Evolutionary conservation across 2,113 vertebrate genomes (phyloP).

Genomic region (Coptodon rendalli): DNA sequence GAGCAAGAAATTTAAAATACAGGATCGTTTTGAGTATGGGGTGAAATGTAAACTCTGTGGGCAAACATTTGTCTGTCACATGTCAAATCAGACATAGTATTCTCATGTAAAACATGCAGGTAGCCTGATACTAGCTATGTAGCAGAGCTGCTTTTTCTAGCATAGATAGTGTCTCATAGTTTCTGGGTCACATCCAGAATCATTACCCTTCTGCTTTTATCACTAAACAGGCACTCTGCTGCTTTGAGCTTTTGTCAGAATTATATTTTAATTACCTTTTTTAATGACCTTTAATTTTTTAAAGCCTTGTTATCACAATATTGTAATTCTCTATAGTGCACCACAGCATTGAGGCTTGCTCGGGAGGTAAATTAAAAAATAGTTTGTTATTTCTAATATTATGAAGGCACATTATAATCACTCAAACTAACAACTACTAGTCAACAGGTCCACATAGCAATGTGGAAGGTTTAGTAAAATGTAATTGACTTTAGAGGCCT

Average conservation of each 20-base stretch:
- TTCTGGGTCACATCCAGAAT: not conserved
- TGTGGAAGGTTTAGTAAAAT: not conserved
- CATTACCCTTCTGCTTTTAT: not conserved
- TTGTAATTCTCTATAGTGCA: not conserved
- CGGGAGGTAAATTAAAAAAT: not conserved
- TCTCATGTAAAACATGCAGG: not conserved
- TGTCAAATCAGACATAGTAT: not conserved
- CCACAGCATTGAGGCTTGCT: not conserved
- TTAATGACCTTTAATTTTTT: not conserved
- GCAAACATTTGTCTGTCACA: not conserved
- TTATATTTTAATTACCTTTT: not conserved
- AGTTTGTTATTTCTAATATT: not conserved
- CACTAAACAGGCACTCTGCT: not conserved
- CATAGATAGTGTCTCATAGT: not conserved
- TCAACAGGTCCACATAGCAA: not conserved
- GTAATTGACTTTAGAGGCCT: not conserved
- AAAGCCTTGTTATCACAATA: not conserved
- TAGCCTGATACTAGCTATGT: not conserved
- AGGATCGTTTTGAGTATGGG: fast-evolving
- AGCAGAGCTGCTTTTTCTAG: not conserved
- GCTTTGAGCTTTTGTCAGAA: not conserved
- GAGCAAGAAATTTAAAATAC: not conserved
- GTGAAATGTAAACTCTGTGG: not conserved
- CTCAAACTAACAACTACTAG: not conserved
- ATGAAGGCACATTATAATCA: not conserved